A percentile compares a stretch with the other conserved stretches of the same genome.
Conservation (phyloP, 2,113 vertebrate species). For the Callospermophilus lateralis region DNA sequence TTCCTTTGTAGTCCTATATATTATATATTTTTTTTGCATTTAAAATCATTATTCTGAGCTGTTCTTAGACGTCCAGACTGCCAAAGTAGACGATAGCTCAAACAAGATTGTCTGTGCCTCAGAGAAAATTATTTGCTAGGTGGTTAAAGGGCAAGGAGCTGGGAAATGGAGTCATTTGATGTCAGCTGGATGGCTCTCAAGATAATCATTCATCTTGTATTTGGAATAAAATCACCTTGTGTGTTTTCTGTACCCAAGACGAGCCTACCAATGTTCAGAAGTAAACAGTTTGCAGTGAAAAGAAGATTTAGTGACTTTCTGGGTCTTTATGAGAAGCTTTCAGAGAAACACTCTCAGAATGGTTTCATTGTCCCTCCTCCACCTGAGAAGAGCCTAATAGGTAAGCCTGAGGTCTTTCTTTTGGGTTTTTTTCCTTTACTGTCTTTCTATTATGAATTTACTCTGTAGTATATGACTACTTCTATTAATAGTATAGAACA, state of each 20-base stretch:
- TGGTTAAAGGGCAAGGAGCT: not conserved
- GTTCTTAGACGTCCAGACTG: not conserved
- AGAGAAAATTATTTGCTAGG: constrained; percentile 16
- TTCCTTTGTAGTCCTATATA: constrained; percentile 29
- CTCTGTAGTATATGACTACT: not conserved
- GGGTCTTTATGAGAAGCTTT: constrained; percentile 97
- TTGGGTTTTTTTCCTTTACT: constrained; percentile 16
- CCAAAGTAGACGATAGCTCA: not conserved
- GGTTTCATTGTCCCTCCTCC: constrained; percentile 97
- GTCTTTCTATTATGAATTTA: not conserved
- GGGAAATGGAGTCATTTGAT: constrained; percentile 19
- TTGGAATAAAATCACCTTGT: constrained; percentile 56
- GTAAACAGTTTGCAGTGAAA: constrained; percentile 94
- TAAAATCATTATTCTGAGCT: constrained; percentile 57
- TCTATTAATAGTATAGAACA: not conserved
- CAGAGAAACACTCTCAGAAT: constrained; percentile 95
- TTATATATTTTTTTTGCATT: constrained; percentile 36
- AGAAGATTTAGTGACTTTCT: constrained; percentile 99
- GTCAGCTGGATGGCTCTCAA: not conserved
- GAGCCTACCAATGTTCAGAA: constrained; percentile 95
- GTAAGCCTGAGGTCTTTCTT: constrained; percentile 83
- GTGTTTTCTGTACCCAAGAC: constrained; percentile 89
- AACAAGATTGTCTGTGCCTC: not conserved
- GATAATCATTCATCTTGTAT: not conserved
- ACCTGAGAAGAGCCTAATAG: constrained; percentile 97